phyloP scores from a whole-genome alignment of 2,797 vertebrate genomes.

The Tapirus indicus region DNA sequence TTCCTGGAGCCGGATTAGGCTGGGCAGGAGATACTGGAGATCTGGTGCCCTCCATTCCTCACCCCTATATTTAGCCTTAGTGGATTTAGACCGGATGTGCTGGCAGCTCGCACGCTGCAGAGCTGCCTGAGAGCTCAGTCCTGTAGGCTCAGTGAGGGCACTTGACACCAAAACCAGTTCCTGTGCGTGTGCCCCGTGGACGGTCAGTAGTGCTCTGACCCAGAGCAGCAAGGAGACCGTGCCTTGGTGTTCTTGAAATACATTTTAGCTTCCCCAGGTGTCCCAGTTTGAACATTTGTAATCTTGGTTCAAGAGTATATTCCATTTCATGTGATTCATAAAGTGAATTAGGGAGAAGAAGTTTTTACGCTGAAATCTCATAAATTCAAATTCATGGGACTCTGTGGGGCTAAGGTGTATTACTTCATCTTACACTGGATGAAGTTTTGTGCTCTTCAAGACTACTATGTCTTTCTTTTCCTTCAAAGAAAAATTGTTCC shows the following conservation, averaged over 20 bases:
- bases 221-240: too few relatives aligned
- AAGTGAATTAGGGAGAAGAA: not conserved
- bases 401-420: not conserved
- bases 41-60: not conserved
- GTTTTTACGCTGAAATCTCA: not conserved
- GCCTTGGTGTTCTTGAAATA: not conserved
- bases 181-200: accelerated
- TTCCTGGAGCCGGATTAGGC: not conserved
- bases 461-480: not conserved
- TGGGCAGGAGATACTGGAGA: not conserved
- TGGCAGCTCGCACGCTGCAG: not conserved
- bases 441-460: not conserved
- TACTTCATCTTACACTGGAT: not conserved
- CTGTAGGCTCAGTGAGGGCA: not conserved
- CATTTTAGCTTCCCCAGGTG: not conserved
- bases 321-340: not conserved
- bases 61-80: not conserved
- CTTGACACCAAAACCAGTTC: not conserved
- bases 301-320: not conserved
- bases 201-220: not conserved
- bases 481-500: not conserved
- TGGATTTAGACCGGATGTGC: not conserved
- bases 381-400: not conserved
- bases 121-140: not conserved
- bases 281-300: not conserved